These are phyloP conservation scores for Drosophila truncata DNA, from an alignment of 1,140 invertebrate genomes.

Conservation along the genomic window DNA sequence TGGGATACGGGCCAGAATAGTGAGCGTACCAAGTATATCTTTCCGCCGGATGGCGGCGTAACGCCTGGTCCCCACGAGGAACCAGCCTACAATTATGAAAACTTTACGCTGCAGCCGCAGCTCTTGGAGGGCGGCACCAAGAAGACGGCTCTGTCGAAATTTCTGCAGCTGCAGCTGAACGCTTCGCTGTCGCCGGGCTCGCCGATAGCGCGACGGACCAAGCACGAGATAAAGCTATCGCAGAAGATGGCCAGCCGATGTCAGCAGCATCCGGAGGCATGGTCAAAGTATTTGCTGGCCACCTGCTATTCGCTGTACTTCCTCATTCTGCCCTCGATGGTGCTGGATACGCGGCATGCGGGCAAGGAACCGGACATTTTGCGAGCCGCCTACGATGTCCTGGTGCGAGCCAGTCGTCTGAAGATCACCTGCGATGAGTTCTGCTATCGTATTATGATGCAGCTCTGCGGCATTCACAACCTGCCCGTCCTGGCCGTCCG, in stretches of 20 bases:
- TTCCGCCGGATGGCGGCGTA: conserved; percentile 92
- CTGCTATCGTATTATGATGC: conserved; percentile 99
- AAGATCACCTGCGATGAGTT: conserved; percentile 97
- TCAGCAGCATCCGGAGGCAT: conserved; percentile 91
- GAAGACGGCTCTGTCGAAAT: conserved; percentile 82
- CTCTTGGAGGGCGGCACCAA: conserved; percentile 85
- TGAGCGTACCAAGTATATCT: conserved; percentile 97
- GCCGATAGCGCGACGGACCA: conserved; percentile 96
- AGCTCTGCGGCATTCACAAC: conserved; percentile 97
- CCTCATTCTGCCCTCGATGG: conserved; percentile 94
- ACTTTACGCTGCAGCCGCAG: conserved; percentile 86
- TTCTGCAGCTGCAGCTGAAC: conserved; percentile 84
- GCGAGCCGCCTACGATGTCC: conserved; percentile 93
- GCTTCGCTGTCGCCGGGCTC: conserved; percentile 90
- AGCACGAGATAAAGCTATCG: conserved; percentile 96
- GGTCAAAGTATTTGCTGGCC: conserved; percentile 95
- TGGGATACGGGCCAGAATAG: conserved; percentile 88
- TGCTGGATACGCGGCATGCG: conserved; percentile 85
- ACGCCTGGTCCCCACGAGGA: conserved; percentile 23
- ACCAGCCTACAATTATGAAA: conserved; percentile 85
- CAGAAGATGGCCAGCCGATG: conserved; percentile 94
- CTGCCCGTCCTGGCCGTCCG: conserved; percentile 97
- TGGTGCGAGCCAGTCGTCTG: conserved; percentile 93
- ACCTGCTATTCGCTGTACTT: conserved; percentile 99
- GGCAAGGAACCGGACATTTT: conserved; percentile 92